Base-by-base conservation (phyloP, 2,113 vertebrate species). In the Pseudorasbora parva region DNA sequence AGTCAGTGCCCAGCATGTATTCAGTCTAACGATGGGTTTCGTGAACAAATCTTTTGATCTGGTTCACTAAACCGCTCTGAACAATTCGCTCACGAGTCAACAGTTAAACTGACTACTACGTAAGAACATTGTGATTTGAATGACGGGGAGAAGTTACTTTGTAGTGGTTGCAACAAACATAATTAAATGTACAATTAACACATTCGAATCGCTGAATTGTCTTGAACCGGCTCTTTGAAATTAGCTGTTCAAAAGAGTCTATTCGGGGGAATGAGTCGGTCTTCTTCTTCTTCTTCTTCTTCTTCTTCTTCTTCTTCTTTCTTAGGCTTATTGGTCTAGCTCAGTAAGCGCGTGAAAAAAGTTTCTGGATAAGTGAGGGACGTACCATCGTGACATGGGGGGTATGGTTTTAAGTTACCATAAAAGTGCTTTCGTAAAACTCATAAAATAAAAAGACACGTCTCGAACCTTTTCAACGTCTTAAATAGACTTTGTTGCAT, bases 361-460 rank as follows among this genome's bases (percentile, higher is more conserved):
- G 51, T 41, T 57, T 77, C 19, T 81, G 19, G 5, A 37, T 30
- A 12, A 21, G 62, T 23, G 25, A 69, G 49, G 64, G 30, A 45
- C 15, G 77, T 79, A 79, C 79, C 45, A 81, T 41, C 41, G 21
- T 11, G 62, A 10, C 19, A 25, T 3, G 19, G 47, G 57, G 78
- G 47, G 1, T n/a, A n/a, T 37, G 47, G 15, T 47, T 78, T 43
- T 64, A 45, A 17, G 14, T 78, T 60, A 2, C n/a, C 8, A 2
- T 33, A 11, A 51, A 66, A 17, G 6, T 69, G 10, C 25, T 3
- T 37, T 21, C 19, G 19, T 69, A 37, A 51, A 69, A 54, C 2
- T 10, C 8, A 69, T 7, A 15, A 8, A 19, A 21, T 4, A 23
- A 56, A 15, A 8, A 41, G 0, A 37, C 21, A 15, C 1, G 1